Conservation (phyloP, 2,797 vertebrate species). For the Lutjanus campechanus region DNA sequence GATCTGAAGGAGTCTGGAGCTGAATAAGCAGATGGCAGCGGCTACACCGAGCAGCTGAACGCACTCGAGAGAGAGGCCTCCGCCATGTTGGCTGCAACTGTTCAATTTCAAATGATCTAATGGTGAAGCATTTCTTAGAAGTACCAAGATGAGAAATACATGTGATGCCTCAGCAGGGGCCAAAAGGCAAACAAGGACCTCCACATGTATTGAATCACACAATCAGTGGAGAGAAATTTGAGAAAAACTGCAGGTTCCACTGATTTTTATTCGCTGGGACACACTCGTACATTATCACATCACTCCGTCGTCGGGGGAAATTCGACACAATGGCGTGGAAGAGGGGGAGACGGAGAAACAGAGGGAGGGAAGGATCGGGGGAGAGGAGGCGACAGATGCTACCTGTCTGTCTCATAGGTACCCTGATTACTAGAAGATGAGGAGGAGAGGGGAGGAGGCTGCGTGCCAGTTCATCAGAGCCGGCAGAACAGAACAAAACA, state of each 20-base stretch:
- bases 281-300: conserved; percentile 71
- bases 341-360: conserved; percentile 64
- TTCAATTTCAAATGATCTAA: conserved; percentile 52
- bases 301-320: conserved; percentile 61
- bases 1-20: conserved; percentile 73
- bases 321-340: conserved; percentile 66
- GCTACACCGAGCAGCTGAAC: conserved; percentile 65
- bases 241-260: background rate
- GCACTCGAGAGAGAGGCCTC: conserved; percentile 54
- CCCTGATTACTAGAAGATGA: conserved; percentile 86
- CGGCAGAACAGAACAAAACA: conserved; percentile 73
- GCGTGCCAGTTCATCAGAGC: conserved; percentile 80
- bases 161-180: background rate
- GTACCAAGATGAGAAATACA: background rate
- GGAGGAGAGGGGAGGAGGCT: conserved; percentile 79
- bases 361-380: conserved; percentile 71
- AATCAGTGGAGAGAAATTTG: background rate
- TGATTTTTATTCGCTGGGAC: conserved; percentile 47
- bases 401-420: conserved; percentile 87
- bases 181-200: background rate
- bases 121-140: conserved; percentile 2
- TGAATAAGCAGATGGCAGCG: conserved; percentile 72
- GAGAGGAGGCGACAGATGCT: conserved; percentile 85
- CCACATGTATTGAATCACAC: background rate
- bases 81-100: conserved; percentile 64